These are phyloP conservation scores for Shargacucullia verbasci DNA, from an alignment of 2,888 invertebrate species.

Conservation along the genomic window DNA sequence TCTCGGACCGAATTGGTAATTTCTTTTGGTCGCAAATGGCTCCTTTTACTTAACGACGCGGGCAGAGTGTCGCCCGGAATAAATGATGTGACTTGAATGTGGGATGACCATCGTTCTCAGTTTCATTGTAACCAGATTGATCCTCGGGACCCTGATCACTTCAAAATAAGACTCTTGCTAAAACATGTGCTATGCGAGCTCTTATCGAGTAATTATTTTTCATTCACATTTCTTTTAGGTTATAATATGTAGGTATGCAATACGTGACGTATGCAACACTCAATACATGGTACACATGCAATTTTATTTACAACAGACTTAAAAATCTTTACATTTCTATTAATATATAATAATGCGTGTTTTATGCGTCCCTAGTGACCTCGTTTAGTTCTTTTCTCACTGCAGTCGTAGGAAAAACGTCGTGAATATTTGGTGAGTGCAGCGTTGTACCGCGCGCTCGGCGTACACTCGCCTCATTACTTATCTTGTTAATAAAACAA, in stretches of 20 bases:
- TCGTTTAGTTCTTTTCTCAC: not conserved
- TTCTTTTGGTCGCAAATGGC: constrained; percentile 33
- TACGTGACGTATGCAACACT: no score
- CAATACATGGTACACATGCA: no score
- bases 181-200: no score
- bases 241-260: no score
- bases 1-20: constrained; percentile 16
- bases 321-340: not conserved
- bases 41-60: constrained; percentile 31
- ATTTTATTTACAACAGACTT: no score
- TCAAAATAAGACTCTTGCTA: not conserved
- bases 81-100: constrained; percentile 10
- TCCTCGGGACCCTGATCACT: not conserved
- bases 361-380: constrained; percentile 5
- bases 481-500: constrained; percentile 23
- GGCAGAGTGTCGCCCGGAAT: constrained; percentile 17
- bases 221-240: no score
- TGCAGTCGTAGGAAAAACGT: constrained; percentile 1
- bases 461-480: constrained; percentile 12
- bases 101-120: not conserved
- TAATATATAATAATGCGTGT: constrained; percentile 9
- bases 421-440: constrained; percentile 16
- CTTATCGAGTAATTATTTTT: no score
- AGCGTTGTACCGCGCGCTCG: not conserved
- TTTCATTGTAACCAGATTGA: not conserved